These are phyloP conservation scores for Campylomormyrus tamandua DNA, from an alignment of 2,113 vertebrate genomes.

Conservation along the genomic window DNA sequence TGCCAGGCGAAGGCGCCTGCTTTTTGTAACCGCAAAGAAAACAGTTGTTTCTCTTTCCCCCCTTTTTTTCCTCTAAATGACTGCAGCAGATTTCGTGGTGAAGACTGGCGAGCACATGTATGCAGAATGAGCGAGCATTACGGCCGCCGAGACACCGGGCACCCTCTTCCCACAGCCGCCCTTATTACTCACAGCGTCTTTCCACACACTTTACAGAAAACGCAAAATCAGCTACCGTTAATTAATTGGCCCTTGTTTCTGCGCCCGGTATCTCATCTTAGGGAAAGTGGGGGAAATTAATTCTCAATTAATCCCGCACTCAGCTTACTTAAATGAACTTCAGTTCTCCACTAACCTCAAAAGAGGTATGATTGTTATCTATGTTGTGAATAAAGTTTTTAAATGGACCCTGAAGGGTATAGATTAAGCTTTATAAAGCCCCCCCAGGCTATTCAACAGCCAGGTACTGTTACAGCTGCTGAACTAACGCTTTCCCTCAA, in stretches of 20 bases:
- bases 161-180: not conserved
- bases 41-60: not conserved
- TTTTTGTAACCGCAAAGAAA: not conserved
- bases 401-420: not conserved
- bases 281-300: not conserved
- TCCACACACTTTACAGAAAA: not conserved
- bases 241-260: not conserved
- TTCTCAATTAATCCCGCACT: not conserved
- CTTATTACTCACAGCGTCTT: not conserved
- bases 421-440: not conserved
- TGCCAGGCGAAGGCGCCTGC: not conserved
- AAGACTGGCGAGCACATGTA: not conserved
- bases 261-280: not conserved
- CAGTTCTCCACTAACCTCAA: not conserved
- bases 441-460: not conserved
- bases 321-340: not conserved
- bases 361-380: not conserved
- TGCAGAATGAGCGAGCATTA: not conserved
- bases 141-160: not conserved
- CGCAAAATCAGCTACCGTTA: not conserved
- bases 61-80: not conserved
- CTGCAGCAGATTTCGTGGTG: not conserved
- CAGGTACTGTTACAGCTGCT: not conserved
- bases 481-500: not conserved
- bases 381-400: not conserved